Percentiles rank a stretch among this genome's conserved stretches.
Evolutionary conservation across 1,140 invertebrate genomes (phyloP).

Genomic region (Thrips palmi): DNA sequence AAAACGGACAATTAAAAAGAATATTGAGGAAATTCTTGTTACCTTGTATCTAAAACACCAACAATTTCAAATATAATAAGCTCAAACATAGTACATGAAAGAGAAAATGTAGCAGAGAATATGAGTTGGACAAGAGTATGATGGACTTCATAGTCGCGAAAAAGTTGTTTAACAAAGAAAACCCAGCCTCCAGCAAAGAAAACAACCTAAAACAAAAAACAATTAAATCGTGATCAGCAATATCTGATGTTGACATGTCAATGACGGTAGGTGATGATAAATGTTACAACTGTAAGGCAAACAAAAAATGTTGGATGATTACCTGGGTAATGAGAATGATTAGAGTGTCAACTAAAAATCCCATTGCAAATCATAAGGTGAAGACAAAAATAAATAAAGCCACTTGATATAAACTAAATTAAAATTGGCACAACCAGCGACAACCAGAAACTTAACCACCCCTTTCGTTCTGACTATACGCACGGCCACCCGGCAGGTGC

Average conservation of each 20-base stretch:
- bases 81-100: constrained; percentile 99
- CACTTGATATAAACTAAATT: too few species aligned
- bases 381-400: too few species aligned
- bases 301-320: constrained; percentile 14
- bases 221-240: constrained; percentile 11
- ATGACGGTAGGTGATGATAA: background rate
- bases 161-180: constrained; percentile 96
- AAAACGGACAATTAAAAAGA: constrained; percentile 1
- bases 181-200: constrained; percentile 97
- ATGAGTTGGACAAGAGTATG: constrained; percentile 86
- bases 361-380: too few species aligned
- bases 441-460: too few species aligned
- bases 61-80: constrained; percentile 99
- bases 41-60: constrained; percentile 70
- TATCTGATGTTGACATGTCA: constrained; percentile 6
- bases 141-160: constrained; percentile 95
- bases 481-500: too few species aligned
- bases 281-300: background rate
- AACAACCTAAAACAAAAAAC: constrained; percentile 47
- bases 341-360: constrained; percentile 43
- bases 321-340: constrained; percentile 50
- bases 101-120: constrained; percentile 90
- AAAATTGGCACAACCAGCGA: too few species aligned
- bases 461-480: too few species aligned
- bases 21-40: constrained; percentile 19